Conservation (phyloP, 2,888 invertebrate genomes). For the Baccha elongata region DNA sequence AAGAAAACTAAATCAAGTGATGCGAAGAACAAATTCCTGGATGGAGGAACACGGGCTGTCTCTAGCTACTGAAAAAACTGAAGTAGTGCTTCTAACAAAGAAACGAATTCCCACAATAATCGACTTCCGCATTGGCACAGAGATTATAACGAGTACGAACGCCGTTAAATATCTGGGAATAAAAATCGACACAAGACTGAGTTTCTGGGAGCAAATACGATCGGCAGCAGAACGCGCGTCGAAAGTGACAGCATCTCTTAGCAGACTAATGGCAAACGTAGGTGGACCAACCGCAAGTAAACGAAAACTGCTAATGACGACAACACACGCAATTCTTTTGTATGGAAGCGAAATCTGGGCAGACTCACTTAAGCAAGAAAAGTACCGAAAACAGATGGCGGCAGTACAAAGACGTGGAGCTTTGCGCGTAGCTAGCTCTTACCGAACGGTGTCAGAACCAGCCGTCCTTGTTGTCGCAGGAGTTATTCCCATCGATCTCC, state of each 20-base stretch:
- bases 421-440: not conserved
- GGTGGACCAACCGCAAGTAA: no score
- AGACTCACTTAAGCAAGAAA: no score
- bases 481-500: not conserved
- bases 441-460: not conserved
- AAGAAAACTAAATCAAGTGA: no score
- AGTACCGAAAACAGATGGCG: no score
- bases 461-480: not conserved
- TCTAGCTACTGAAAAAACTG: constrained; percentile 1
- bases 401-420: no score
- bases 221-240: not conserved
- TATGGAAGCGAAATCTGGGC: no score
- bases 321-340: no score
- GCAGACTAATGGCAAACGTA: no score
- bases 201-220: not conserved
- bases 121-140: no score
- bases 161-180: not conserved
- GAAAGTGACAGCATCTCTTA: not conserved
- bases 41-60: no score
- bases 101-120: not conserved
- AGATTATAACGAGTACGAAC: no score
- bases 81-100: constrained; percentile 9
- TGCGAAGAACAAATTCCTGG: no score
- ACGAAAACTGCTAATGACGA: not conserved
- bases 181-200: not conserved